Conservation (phyloP, 2,113 vertebrate species). For the Malurus alboscapulatus region DNA sequence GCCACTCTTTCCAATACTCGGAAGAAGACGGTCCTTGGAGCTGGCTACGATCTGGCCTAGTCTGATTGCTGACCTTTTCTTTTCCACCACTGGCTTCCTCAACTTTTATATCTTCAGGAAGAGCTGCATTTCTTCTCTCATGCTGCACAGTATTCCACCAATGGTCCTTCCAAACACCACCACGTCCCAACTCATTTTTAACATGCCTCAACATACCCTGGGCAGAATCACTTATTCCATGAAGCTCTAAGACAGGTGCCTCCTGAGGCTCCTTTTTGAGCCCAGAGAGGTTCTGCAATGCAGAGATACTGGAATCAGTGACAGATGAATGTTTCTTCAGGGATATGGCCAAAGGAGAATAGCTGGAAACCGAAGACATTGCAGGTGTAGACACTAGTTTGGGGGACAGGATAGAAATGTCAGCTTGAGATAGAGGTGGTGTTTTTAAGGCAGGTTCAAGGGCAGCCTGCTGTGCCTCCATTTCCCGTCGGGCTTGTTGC, state of each 20-base stretch:
- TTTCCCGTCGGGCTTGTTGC: constrained; percentile 92
- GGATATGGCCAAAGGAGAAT: constrained; percentile 86
- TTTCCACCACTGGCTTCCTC: constrained; percentile 83
- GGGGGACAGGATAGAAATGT: constrained; percentile 82
- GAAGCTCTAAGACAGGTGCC: constrained; percentile 74
- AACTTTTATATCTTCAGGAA: constrained; percentile 76
- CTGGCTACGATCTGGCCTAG: constrained; percentile 76
- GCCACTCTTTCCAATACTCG: constrained; percentile 90
- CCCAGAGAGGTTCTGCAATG: constrained; percentile 81
- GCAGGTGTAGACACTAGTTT: constrained; percentile 82
- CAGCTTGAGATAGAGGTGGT: constrained; percentile 83
- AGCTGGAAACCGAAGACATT: constrained; percentile 79
- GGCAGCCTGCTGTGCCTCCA: constrained; percentile 92
- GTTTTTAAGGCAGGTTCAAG: constrained; percentile 91
- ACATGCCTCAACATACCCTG: constrained; percentile 79
- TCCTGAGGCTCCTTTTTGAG: constrained; percentile 85
- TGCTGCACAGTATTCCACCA: constrained; percentile 91
- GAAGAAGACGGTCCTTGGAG: constrained; percentile 80
- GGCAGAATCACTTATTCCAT: constrained; percentile 71
- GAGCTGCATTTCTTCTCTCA: constrained; percentile 76
- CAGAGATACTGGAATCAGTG: constrained; percentile 76
- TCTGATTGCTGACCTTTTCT: constrained; percentile 73
- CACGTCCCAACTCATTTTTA: constrained; percentile 80
- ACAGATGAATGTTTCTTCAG: constrained; percentile 85
- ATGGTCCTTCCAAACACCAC: constrained; percentile 90